Base-by-base conservation (phyloP, 2,888 invertebrate species). In the Hoplodrina blanda region DNA sequence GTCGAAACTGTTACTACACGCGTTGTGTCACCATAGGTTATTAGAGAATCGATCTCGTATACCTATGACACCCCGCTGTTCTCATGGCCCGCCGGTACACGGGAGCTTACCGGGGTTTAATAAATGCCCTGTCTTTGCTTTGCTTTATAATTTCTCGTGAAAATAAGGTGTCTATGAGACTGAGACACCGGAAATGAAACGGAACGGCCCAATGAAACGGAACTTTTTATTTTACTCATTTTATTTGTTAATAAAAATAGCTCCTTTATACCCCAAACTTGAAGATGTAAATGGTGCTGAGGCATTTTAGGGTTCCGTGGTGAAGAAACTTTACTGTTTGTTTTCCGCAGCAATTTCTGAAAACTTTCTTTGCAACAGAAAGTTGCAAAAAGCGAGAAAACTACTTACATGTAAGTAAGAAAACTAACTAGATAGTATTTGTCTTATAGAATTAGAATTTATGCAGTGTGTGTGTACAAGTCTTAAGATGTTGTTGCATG, bases 51-150 rank as follows among this genome's bases (percentile, higher is more conserved):
- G 17, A 10, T 0, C 20, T 11, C 10, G 30, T 46, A 7, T 30
- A 17, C 13, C 13, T 30, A 20, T 57, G 10, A 8, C 2, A 50
- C 7, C 15, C 25, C 86, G 87, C 87, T 46, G 0, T 11, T 66
- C 57, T 78, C 15, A 49, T 88, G 87, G 91, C 90, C 87, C 49
- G 49, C 54, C 53, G 20, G 57, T 64, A 73, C 84, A 74, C 69
- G 64, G 81, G 72, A 79, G 86, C 81, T 88, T 83, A 87, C 87
- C 84, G 78, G 84, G 83, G 87, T 87, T 90, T 91, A 91, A 91
- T 92, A 91, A 92, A 91, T 91, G 89, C 89, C 88, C 88, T 89
- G 90, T 91, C 91, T 90, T 92, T 91, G 89, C 91, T 87, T 88
- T 87, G 88, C 86, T 91, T 91, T 89, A 90, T 92, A 91, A 92